Evolutionary conservation across 2,113 vertebrate genomes (phyloP).

Genomic region (Austrofundulus limnaeus): DNA sequence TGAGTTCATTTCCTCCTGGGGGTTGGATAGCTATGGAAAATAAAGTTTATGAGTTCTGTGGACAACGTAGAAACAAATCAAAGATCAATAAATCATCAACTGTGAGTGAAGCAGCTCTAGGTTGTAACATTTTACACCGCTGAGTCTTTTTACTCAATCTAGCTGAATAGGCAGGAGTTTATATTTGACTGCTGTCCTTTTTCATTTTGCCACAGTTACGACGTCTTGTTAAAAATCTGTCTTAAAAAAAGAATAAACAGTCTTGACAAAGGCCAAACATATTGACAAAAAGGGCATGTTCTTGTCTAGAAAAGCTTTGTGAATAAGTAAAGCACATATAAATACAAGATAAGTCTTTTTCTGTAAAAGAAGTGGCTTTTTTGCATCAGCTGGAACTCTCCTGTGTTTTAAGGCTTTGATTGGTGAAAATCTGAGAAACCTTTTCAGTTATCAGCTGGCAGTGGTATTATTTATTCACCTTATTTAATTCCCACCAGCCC

Average conservation of each 20-base stretch:
- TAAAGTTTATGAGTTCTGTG: slow-evolving; percentile 13
- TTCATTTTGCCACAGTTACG: slow-evolving; percentile 26
- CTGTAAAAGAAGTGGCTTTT: slow-evolving; percentile 27
- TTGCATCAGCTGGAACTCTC: slow-evolving; percentile 32
- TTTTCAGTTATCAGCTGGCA: slow-evolving; percentile 61
- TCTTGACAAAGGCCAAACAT: slow-evolving; percentile 15
- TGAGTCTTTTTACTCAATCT: slow-evolving; percentile 15
- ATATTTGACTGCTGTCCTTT: slow-evolving; percentile 36
- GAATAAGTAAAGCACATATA: slow-evolving; percentile 67
- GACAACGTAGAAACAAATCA: slow-evolving; percentile 13
- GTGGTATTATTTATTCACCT: slow-evolving; percentile 64
- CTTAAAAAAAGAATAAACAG: slow-evolving; percentile 7
- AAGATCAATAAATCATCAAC: slow-evolving; percentile 31
- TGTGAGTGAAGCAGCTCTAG: slow-evolving; percentile 8
- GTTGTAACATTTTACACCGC: slow-evolving; percentile 35
- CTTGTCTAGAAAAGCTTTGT: slow-evolving; percentile 46
- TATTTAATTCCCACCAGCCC: slow-evolving; percentile 69
- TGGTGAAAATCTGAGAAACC: slow-evolving; percentile 60
- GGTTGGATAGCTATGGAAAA: slow-evolving; percentile 17
- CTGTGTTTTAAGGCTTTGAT: slow-evolving; percentile 52
- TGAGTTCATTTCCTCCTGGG: slow-evolving; percentile 13
- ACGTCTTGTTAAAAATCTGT: slow-evolving; percentile 8
- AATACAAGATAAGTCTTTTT: slow-evolving; percentile 50
- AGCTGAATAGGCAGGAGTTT: slow-evolving; percentile 15
- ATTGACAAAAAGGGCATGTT: slow-evolving; percentile 40